phyloP scores from a whole-genome alignment of 1,140 invertebrate species.

The Drosophila orena region DNA sequence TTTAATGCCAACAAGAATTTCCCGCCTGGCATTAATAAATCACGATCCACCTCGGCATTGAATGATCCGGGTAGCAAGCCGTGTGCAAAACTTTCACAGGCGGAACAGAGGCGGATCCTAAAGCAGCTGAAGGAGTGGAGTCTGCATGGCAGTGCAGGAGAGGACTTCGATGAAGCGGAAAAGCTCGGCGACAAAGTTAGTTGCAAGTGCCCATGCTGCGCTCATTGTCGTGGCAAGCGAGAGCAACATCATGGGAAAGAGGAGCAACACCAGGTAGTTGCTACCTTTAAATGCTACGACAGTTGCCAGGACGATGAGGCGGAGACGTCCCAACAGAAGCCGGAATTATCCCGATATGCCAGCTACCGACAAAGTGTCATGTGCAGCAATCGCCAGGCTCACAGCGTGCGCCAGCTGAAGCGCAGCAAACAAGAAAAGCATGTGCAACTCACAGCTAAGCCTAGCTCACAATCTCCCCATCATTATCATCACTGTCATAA shows the following conservation, averaged over 20 bases:
- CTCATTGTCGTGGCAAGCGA: conserved; percentile 49
- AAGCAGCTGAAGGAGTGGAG: conserved; percentile 87
- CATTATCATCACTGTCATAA: conserved; percentile 21
- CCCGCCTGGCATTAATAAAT: conserved; percentile 39
- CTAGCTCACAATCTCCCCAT: conserved; percentile 25
- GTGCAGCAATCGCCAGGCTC: conserved; percentile 70
- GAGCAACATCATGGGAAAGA: conserved; percentile 17
- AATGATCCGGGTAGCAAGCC: conserved; percentile 22
- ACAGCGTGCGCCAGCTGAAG: conserved; percentile 77
- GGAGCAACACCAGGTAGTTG: conserved; percentile 30
- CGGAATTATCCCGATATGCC: conserved; percentile 49
- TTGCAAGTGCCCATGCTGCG: conserved; percentile 70
- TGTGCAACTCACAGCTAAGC: conserved; percentile 20
- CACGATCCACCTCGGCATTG: conserved; percentile 70
- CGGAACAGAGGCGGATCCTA: conserved; percentile 86
- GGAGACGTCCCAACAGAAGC: conserved; percentile 24
- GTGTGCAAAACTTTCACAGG: conserved; percentile 78
- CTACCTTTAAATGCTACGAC: conserved; percentile 77
- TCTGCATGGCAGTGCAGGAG: conserved; percentile 84
- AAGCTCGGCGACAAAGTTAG: conserved; percentile 15
- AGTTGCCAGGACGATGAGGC: conserved; percentile 63
- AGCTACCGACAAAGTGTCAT: conserved; percentile 69
- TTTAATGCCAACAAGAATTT: conserved; percentile 85
- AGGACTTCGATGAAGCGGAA: conserved; percentile 64
- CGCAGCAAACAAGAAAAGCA: conserved; percentile 67